Evolutionary conservation across 2,888 invertebrate genomes (phyloP).

Genomic region (Sepioteuthis lessoniana): DNA sequence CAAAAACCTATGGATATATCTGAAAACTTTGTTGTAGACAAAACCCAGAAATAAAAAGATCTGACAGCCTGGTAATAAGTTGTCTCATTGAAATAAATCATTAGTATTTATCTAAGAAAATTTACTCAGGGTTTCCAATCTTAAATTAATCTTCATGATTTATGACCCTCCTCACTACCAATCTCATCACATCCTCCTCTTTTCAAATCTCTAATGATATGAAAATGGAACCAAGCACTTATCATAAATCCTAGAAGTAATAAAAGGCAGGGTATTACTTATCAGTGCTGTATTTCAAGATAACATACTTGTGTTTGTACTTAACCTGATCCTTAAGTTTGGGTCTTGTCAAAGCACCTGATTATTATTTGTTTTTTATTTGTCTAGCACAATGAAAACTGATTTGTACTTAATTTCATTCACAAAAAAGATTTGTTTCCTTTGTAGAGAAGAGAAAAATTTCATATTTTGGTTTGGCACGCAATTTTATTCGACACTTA

Average conservation of each 20-base stretch:
- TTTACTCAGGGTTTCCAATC: background rate
- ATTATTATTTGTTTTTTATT: too few species aligned
- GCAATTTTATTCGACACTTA: too few species aligned
- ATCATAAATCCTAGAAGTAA: background rate
- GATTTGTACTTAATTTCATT: too few species aligned
- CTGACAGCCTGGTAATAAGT: background rate
- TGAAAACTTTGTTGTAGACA: background rate
- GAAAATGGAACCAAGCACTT: background rate
- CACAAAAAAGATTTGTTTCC: too few species aligned
- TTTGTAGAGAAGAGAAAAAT: too few species aligned
- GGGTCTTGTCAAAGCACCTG: too few species aligned
- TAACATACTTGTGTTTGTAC: background rate
- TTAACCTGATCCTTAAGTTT: too few species aligned
- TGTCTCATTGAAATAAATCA: background rate
- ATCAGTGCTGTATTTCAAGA: background rate
- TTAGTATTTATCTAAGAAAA: background rate
- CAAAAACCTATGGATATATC: background rate
- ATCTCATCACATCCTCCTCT: background rate
- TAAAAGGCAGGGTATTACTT: background rate
- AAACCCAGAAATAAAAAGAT: background rate
- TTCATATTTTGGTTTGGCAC: too few species aligned
- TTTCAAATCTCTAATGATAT: too few species aligned
- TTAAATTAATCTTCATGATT: background rate
- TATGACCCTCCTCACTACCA: background rate
- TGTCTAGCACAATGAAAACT: too few species aligned